Base-by-base conservation (phyloP, 1,140 invertebrate species). In the Megalonaias nervosa region DNA sequence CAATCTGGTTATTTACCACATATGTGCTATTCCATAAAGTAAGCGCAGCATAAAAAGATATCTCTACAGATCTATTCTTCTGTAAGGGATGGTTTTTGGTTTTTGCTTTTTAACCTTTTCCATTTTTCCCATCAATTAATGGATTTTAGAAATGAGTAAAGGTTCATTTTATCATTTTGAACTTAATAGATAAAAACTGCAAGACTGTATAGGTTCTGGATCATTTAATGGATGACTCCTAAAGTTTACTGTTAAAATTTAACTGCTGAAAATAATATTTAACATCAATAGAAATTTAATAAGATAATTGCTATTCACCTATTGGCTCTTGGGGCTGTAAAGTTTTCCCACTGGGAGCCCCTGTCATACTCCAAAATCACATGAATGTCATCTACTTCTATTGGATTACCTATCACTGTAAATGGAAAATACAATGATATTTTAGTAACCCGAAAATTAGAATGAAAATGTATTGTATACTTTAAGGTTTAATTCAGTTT, bases 341-440 rank as follows among this genome's bases (percentile, higher is more conserved):
- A 95, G 1, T 93, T 91, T 56, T 95, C 95, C 95, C 96, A 97
- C 13, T 85, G 90, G 80, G 95, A 94, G 69, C 94, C 94, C 15
- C 94, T 92, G 82, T 94, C 94, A 84, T 95, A 96, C 83, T 97
- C 96, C 48, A 97, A 86, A 65, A 97, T 94, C 74, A 97, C 92
- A 90, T 97, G 96, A 77, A 96, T 92, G 90, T 97, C 95, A 90
- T 96, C 95, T 73, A 82, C 81, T 23, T 80, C 79, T 62, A 94
- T 91, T 81, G 81, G 77, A 73, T 82, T 73, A 57, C 85, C 84
- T 77, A 86, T 68, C 82, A 89, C 84, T 91, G 75, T 57, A 83
- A 77, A 48, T 74, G 68, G 31, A 72, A 71, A 15, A 61, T 60
- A 78, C 64, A 61, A 23, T n/a, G 57, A 70, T 16, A 75, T 75